Base-by-base conservation (phyloP, 2,888 invertebrate species). In the Phalera bucephala region DNA sequence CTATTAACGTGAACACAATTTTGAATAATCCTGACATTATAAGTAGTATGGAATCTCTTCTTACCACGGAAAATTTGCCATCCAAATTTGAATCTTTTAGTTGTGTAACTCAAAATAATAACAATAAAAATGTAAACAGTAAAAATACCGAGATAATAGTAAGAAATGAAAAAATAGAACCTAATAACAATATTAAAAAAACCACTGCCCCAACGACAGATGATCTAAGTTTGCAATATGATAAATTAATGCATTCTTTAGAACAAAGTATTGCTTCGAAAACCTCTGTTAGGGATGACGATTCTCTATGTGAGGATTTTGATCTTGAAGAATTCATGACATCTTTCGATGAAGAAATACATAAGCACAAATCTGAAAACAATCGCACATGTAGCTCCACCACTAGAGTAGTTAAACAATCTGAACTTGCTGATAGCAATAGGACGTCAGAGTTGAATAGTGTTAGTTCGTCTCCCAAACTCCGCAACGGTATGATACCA, bases 311-410 rank as follows among this genome's bases (percentile, higher is more conserved):
- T 53, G 92, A 91, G 69, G 92, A 93, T 66, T 92, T 93, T 51
- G 89, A 89, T 69, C 77, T 89, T 46, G 94, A 94, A 64, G 93
- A 94, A 73, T 91, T 94, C 63, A 92, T 93, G 80, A 92, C 92
- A 53, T 91, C 93, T 46, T 93, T 93, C 66, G 93, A 93, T 53
- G 93, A 93, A 56, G 92, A 93, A 64, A 86, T 87, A 37, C 65
- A 76, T 51, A 89, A 83, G 64, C 83, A 84, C 56, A 84, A 77
- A 64, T 48, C 66, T 37, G 83, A 83, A 65, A 82, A 71, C 45
- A 80, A 83, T 69, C 79, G 91, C 57, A 82, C 84, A 33, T 84
- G 86, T 64, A 89, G 89, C 59, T 87, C 89, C 2, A 89, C 87
- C 13, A 89, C 89, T 60, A 80, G 89, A 55, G 68, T 89, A 66